Conservation (phyloP, 2,888 invertebrate genomes). For the Tigriopus californicus region DNA sequence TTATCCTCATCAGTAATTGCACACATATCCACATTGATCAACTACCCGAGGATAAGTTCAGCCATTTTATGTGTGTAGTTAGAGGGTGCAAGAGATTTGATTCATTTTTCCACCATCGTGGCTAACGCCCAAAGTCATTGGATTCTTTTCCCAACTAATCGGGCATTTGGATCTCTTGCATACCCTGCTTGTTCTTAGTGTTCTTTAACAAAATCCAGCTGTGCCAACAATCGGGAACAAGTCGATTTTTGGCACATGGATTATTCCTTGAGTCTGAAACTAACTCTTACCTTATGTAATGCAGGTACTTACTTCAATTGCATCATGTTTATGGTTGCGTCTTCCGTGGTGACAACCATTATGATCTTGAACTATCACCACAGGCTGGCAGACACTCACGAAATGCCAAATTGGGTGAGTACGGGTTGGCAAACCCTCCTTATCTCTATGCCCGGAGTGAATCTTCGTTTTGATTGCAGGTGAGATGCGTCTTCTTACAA, state of each 20-base stretch:
- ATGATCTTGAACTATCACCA: constrained; percentile 95
- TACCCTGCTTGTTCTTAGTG: too few species aligned
- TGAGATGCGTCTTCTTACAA: constrained; percentile 75
- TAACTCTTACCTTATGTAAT: background rate
- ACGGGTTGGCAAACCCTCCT: background rate
- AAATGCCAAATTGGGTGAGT: constrained; percentile 90
- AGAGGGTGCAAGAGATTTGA: background rate
- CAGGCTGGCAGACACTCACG: constrained; percentile 86
- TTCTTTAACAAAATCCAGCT: too few species aligned
- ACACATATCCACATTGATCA: too few species aligned
- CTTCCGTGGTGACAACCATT: constrained; percentile 92
- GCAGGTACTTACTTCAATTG: constrained; percentile 91
- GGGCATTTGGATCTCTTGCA: too few species aligned
- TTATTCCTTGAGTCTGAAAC: too few species aligned
- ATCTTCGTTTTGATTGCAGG: constrained; percentile 36
- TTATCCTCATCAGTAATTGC: too few species aligned
- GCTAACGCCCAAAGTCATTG: too few species aligned
- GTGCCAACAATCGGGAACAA: too few species aligned
- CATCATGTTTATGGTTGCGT: constrained; percentile 99
- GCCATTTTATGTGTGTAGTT: background rate
- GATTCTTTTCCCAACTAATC: too few species aligned
- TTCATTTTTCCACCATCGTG: constrained; percentile 1
- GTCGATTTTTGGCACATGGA: too few species aligned
- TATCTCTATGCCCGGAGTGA: too few species aligned
- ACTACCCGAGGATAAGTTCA: constrained; percentile 9